Evolutionary conservation across 2,113 vertebrate genomes (phyloP), one percentile per base, ranked within the genome.

Genomic region (Coryphaenoides rupestris): DNA sequence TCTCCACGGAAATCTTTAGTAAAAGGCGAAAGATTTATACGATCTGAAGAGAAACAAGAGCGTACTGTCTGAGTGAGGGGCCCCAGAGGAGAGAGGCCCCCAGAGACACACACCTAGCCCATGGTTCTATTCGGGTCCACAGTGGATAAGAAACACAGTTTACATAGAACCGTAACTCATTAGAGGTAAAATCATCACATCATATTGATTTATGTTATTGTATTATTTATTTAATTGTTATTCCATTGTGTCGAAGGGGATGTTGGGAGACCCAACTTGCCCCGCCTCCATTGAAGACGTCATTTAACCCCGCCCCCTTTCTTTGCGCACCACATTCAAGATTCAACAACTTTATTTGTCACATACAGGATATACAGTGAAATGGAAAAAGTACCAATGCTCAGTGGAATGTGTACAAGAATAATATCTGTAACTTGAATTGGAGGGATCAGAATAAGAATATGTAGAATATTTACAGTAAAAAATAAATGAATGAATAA

Each of bases 1-100:
- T 66, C 68, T 74, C 73, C 74, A 74, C 74, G 73, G 77, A 80
- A 76, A 80, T 76, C 73, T 80, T 80, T 80, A 76, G 70, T 76
- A 77, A 77, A 77, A 77, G 74, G 71, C 71, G 65, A 79, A 79
- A 79, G 67, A 76, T 70, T 76, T 73, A 67, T 73, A 62, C 73
- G 77, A 66, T 69, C 33, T 75, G 69, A 79, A 72, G 69, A 67
- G 69, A 73, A 79, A 70, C 68, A 70, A 70, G 70, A 62, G 15
- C 13, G 56, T 15, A 10, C 55, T 58, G 26, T 15, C 7, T 3
- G 16, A 40, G 1, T 0, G 9, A 6, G 2, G 33, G n/a, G n/a
- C n/a, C n/a, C 13, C 33, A 9, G 33, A 40, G 33, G 33, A 13
- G 9, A 9, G 33, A 40, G n/a, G n/a, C n/a, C n/a, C n/a, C n/a